Evolutionary conservation across 1,140 invertebrate species (phyloP), one percentile per base, ranked within the genome.

Genomic region (Pissodes strobi): DNA sequence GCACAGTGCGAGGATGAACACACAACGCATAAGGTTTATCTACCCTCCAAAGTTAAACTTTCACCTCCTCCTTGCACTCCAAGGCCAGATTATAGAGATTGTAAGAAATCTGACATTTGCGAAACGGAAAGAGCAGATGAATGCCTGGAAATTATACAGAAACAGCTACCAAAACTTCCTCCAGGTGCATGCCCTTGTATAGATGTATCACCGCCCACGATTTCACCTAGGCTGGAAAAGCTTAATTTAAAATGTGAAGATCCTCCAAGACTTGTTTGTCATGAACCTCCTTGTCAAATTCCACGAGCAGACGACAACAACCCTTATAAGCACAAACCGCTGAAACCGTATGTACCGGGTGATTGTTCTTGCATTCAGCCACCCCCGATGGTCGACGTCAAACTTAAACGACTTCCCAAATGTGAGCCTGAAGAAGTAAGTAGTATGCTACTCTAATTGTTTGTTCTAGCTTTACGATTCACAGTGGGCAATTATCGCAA

Each of bases 291-390:
- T 5, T 60, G 45, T 52, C 30, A 51, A 51, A 39, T n/a, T 17
- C 30, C 34, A 8, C 48, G 68, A 49, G 66, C 68, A 15, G 68
- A 70, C 23, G 57, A 68, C 38, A 15, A 12, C 12, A 43, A 68
- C 4, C 57, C 52, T 1, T 27, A 58, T 2, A 65, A 66, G 23
- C 41, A 27, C 10, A 68, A 68, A 25, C 58, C 53, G 10, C 25
- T 69, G 1, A 55, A 49, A 27, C 48, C 61, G 1, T 48, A 68
- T n/a, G 64, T 62, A 23, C 39, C 57, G 21, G 19, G 25, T 13
- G 60, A 55, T 1, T 70, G 69, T 38, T 45, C 12, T 12, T 70
- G 69, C 18, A 30, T 67, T 10, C 64, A 69, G 55, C 67, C 60
- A 1, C 69, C 64, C 15, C 62, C 30, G 6, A 60, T 58, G 64